Evolutionary conservation across 1,140 invertebrate species (phyloP).

Genomic region (Eupeodes corollae): DNA sequence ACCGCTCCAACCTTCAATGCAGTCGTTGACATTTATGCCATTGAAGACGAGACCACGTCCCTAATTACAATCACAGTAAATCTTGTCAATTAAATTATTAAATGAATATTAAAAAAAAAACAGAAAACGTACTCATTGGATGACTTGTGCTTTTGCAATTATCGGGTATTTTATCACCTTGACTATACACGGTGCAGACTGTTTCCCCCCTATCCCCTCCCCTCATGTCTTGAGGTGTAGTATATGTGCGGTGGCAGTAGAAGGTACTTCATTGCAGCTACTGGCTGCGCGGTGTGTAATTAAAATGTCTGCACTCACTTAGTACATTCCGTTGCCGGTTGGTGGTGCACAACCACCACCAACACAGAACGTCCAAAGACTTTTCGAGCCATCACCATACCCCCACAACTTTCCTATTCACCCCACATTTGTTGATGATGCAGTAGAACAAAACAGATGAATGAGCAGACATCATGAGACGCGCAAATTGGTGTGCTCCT

Average conservation of each 20-base stretch:
- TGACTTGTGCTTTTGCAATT: constrained; percentile 16
- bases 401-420: no score
- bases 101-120: constrained; percentile 8
- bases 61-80: constrained; percentile 36
- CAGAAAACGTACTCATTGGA: not conserved
- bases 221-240: not conserved
- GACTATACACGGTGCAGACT: constrained; percentile 3
- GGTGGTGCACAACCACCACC: no score
- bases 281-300: constrained; percentile 17
- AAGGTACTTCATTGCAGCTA: not conserved
- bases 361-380: no score
- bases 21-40: no score
- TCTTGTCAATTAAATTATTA: constrained; percentile 38
- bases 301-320: constrained; percentile 28
- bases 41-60: constrained; percentile 8
- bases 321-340: no score
- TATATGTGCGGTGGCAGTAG: not conserved
- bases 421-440: no score
- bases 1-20: no score
- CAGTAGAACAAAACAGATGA: no score
- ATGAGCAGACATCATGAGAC: no score
- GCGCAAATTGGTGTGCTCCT: no score
- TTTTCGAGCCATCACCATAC: no score
- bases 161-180: constrained; percentile 35
- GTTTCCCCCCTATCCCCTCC: not conserved